These are phyloP conservation scores for Pelobates fuscus DNA, from an alignment of 2,113 vertebrate species.

Conservation along the genomic window DNA sequence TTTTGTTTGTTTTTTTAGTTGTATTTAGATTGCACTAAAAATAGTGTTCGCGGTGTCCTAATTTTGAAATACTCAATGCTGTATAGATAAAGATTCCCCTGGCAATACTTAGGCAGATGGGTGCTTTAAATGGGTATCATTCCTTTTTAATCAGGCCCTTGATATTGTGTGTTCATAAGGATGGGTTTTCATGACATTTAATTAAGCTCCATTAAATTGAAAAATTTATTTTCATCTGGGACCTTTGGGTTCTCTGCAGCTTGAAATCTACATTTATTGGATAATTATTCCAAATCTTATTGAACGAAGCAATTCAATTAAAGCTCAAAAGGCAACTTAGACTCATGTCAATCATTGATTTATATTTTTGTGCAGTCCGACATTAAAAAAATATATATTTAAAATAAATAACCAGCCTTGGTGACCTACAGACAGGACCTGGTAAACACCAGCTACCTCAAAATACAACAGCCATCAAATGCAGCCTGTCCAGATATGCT, in stretches of 20 bases:
- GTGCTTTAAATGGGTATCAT: not conserved
- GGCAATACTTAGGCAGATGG: not conserved
- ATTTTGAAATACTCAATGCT: no score
- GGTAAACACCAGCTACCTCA: no score
- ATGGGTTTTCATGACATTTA: not conserved
- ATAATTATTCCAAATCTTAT: conserved; percentile 1
- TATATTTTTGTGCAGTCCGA: not conserved
- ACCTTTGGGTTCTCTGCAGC: not conserved
- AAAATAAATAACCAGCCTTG: no score
- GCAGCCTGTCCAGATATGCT: no score
- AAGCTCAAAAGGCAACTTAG: not conserved
- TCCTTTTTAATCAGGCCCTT: not conserved
- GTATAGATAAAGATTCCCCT: not conserved
- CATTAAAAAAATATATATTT: no score
- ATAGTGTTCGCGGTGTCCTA: no score
- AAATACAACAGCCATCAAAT: no score
- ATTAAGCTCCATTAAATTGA: conserved; percentile 10
- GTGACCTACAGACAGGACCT: no score
- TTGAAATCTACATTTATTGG: conserved; percentile 21
- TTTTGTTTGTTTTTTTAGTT: no score
- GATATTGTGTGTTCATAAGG: not conserved
- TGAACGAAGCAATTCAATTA: not conserved
- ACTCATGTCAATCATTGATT: not conserved
- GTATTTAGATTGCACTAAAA: no score
- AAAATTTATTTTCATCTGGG: not conserved